Evolutionary conservation across 2,888 invertebrate genomes (phyloP).

Genomic region (Idaea biselata): DNA sequence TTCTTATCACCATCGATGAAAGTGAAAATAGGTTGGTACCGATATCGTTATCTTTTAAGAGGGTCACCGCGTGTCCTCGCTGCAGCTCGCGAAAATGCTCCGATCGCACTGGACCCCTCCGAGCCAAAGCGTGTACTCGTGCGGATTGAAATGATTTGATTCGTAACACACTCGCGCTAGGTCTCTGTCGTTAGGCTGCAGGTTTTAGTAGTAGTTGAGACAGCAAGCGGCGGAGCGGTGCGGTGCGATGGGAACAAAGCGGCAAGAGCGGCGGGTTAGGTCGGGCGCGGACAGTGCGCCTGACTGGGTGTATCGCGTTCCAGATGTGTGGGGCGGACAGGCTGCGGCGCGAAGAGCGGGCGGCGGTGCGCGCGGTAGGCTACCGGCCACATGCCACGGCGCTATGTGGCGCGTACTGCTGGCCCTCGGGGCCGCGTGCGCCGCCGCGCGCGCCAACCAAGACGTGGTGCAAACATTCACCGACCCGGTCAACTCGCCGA

Average conservation of each 20-base stretch:
- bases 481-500: slow-evolving; percentile 82
- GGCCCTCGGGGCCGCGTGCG: slow-evolving; percentile 79
- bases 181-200: slow-evolving; percentile 49
- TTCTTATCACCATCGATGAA: neutral
- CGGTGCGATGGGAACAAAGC: slow-evolving; percentile 73
- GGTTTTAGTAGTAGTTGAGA: slow-evolving; percentile 36
- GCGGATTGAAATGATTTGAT: slow-evolving; percentile 41
- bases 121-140: slow-evolving; percentile 61
- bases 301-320: slow-evolving; percentile 77
- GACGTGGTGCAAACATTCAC: slow-evolving; percentile 86
- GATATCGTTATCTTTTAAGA: slow-evolving; percentile 57
- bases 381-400: slow-evolving; percentile 75
- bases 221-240: slow-evolving; percentile 62
- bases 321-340: slow-evolving; percentile 71
- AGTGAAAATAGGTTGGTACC: slow-evolving; percentile 64
- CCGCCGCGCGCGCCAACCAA: slow-evolving; percentile 78
- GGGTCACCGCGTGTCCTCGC: slow-evolving; percentile 63
- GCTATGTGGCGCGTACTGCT: slow-evolving; percentile 80
- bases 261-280: slow-evolving; percentile 47
- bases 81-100: slow-evolving; percentile 69
- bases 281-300: slow-evolving; percentile 63
- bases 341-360: slow-evolving; percentile 57
- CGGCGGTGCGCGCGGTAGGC: slow-evolving; percentile 66
- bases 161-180: slow-evolving; percentile 45
- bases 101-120: slow-evolving; percentile 78